A percentile compares a stretch with the other conserved stretches of the same genome.
phyloP scores from a whole-genome alignment of 2,888 invertebrate genomes.

The Scaptomyza polygonia region DNA sequence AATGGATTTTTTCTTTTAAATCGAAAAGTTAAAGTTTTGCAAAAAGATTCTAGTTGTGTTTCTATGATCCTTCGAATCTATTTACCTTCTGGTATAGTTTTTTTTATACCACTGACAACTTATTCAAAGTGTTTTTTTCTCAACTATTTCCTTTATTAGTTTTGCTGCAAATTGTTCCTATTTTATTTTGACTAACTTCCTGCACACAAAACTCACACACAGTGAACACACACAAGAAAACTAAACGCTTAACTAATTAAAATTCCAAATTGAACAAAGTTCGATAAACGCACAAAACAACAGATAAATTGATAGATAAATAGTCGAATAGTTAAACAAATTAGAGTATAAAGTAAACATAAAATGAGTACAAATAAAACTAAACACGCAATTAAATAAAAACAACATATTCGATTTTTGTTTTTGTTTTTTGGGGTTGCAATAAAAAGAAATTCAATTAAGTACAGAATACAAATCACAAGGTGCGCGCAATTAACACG shows the following conservation, averaged over 20 bases:
- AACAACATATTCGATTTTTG: constrained; percentile 34
- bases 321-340: constrained; percentile 31
- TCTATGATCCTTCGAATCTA: neutral
- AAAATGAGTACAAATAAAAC: constrained; percentile 42
- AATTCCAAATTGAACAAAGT: constrained; percentile 17
- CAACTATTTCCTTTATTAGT: neutral
- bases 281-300: constrained; percentile 46
- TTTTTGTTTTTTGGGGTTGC: constrained; percentile 47
- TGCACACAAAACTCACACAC: too few relatives aligned
- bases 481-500: constrained; percentile 59
- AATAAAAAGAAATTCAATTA: constrained; percentile 12
- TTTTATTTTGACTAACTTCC: neutral
- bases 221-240: too few relatives aligned
- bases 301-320: constrained; percentile 51
- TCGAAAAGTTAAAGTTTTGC: too few relatives aligned
- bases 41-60: neutral
- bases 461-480: constrained; percentile 38
- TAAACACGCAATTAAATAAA: constrained; percentile 60
- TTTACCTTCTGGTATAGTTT: too few relatives aligned
- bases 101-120: constrained; percentile 10
- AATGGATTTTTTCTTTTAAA: too few relatives aligned
- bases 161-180: constrained; percentile 21
- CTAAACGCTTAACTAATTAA: constrained; percentile 26
- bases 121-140: constrained; percentile 42
- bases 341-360: constrained; percentile 7